These are phyloP conservation scores for Catocala nupta DNA, from an alignment of 2,888 invertebrate genomes.

Conservation along the genomic window DNA sequence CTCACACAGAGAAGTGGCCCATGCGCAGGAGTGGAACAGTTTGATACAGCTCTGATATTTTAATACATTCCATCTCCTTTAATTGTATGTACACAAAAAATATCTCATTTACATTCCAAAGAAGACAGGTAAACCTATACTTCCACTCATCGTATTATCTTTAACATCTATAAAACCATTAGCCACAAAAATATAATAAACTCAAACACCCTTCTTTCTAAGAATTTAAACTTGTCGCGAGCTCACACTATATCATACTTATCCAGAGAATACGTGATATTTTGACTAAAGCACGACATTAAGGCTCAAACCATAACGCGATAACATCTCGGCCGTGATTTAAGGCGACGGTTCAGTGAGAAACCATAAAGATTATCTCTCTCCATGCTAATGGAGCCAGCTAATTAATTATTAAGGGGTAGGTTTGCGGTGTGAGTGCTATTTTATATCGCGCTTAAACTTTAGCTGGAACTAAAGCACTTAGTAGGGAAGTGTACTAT, in stretches of 20 bases:
- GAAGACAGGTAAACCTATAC: too few species aligned
- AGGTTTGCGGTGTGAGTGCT: constrained; percentile 43
- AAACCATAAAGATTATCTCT: constrained; percentile 79
- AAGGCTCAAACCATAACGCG: constrained; percentile 43
- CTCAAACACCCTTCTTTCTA: constrained; percentile 5
- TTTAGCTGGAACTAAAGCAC: constrained; percentile 16
- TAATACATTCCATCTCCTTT: too few species aligned
- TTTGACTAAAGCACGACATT: constrained; percentile 68
- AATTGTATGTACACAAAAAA: too few species aligned
- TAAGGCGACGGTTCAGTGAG: constrained; percentile 66
- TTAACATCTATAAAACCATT: not conserved
- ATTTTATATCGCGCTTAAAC: constrained; percentile 22
- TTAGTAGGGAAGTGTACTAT: constrained; percentile 10
- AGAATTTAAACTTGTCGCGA: constrained; percentile 9
- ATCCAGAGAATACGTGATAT: constrained; percentile 65
- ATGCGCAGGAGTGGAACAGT: too few species aligned
- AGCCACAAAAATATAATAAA: not conserved
- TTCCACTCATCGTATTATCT: not conserved
- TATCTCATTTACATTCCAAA: too few species aligned
- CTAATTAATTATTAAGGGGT: constrained; percentile 79
- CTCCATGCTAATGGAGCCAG: constrained; percentile 69
- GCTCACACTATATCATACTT: constrained; percentile 50
- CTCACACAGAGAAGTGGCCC: too few species aligned
- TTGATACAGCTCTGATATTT: too few species aligned
- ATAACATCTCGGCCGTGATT: constrained; percentile 62